phyloP scores from a whole-genome alignment of 2,113 vertebrate species.

The Galbula dea region DNA sequence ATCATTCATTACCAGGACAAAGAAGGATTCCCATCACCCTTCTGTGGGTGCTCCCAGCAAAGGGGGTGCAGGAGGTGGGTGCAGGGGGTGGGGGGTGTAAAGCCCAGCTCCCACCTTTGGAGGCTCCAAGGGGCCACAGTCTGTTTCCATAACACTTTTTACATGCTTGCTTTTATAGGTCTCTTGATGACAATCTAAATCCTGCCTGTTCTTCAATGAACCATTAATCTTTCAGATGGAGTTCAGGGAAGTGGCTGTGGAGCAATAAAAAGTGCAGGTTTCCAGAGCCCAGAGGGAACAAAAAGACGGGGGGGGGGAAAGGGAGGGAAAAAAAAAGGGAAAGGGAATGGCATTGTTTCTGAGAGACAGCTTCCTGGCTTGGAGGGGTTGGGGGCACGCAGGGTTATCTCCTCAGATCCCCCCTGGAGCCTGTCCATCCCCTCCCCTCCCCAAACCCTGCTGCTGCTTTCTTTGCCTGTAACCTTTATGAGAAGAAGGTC shows the following conservation, averaged over 20 bases:
- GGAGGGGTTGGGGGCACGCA: neutral
- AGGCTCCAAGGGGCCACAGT: slow-evolving; percentile 37
- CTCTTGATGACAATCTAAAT: slow-evolving; percentile 73
- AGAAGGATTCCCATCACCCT: too few species aligned
- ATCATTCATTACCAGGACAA: too few species aligned
- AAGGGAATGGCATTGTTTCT: slow-evolving; percentile 22
- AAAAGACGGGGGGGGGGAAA: neutral
- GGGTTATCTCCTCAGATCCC: neutral
- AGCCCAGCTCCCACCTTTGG: slow-evolving; percentile 31
- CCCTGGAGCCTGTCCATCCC: neutral
- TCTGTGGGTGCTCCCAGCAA: neutral
- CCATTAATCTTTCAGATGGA: slow-evolving; percentile 70
- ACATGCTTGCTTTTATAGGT: slow-evolving; percentile 68
- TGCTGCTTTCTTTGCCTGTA: neutral
- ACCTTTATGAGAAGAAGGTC: neutral
- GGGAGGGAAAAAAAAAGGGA: neutral
- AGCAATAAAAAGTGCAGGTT: slow-evolving; percentile 52
- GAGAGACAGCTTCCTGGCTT: slow-evolving; percentile 3
- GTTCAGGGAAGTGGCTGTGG: slow-evolving; percentile 61
- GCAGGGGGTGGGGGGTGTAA: neutral
- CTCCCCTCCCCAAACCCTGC: neutral
- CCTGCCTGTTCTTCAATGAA: slow-evolving; percentile 70
- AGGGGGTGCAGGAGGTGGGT: slow-evolving; percentile 4
- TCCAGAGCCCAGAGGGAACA: slow-evolving; percentile 42
- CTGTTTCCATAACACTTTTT: slow-evolving; percentile 70